A percentile compares a stretch with the other conserved stretches of the same genome.
These are phyloP conservation scores for Phocoena phocoena DNA, from an alignment of 2,113 vertebrate species.

Conservation along the genomic window DNA sequence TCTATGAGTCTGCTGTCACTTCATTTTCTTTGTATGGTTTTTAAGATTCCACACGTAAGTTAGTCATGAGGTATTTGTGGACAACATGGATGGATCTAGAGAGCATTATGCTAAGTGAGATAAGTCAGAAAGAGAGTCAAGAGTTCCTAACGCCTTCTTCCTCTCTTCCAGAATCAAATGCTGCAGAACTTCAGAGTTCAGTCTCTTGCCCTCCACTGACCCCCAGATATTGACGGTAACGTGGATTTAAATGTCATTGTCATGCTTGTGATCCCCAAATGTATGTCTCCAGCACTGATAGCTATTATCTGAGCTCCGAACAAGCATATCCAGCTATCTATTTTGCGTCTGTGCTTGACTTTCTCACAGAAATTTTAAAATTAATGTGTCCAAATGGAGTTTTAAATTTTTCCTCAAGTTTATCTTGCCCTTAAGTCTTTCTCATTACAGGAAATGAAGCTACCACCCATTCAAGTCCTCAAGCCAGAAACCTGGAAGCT, in stretches of 20 bases:
- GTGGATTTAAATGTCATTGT: neutral
- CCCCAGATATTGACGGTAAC: no score
- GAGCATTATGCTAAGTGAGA: no score
- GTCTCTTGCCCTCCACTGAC: neutral
- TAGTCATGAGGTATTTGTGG: no score
- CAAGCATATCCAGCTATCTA: neutral
- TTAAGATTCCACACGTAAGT: no score
- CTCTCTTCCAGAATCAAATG: neutral
- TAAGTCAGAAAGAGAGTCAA: no score
- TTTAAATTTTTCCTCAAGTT: neutral
- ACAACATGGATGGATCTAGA: no score
- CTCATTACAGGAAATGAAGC: neutral
- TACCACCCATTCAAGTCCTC: neutral
- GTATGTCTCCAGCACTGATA: neutral
- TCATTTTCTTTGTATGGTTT: no score
- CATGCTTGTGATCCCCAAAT: neutral
- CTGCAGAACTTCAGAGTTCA: neutral
- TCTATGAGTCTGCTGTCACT: no score
- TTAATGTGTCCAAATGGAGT: neutral
- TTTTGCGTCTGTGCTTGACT: neutral
- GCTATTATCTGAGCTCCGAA: neutral
- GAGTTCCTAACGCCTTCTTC: neutral
- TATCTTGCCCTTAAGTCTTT: neutral
- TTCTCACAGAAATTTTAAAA: neutral
- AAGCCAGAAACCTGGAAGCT: neutral